Evolutionary conservation across 2,113 vertebrate species (phyloP), one percentile per base, ranked within the genome.

Genomic region (Notothenia coriiceps): DNA sequence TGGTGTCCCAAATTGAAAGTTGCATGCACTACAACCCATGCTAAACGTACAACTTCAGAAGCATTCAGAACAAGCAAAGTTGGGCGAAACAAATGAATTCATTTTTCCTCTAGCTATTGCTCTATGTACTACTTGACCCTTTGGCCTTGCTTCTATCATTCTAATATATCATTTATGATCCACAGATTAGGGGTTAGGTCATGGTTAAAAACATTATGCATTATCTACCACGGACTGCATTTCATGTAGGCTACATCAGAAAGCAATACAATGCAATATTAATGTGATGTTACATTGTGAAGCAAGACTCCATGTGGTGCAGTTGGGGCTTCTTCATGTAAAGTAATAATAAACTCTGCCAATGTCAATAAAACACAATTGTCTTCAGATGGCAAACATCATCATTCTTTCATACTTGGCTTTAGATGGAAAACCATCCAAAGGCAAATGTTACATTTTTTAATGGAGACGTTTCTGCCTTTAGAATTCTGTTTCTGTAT

Each of bases 241-340:
- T 80, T 77, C 62, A 67, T 56, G 56, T 46, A 29, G 29, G 29
- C 29, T 29, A 43, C 52, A 76, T 78, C 83, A 70, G 7, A 83
- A 87, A 74, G 77, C 70, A 72, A 52, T 14, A 13, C 46, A 46
- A 80, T 83, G 55, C 49, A 85, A 71, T 83, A 81, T 87, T 82
- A 59, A 88, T 83, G 70, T 11, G n/a, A 70, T 67, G 59, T 76
- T 84, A 67, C 6, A 6, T 66, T 65, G 63, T 44, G 22, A 77
- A 17, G 64, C 49, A 82, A 60, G 25, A 40, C 22, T 71, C 6
- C 70, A 6, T 60, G 25, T 43, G 29, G 11, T 66, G 46, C n/a
- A 6, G 57, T 25, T 12, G 8, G 17, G 20, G 33, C 22, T 67
- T 63, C 40, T 62, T 40, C 49, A 43, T 6, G 10, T 14, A 43